Evolutionary conservation across 2,888 invertebrate genomes (phyloP).

Genomic region (Pheosia tremula): DNA sequence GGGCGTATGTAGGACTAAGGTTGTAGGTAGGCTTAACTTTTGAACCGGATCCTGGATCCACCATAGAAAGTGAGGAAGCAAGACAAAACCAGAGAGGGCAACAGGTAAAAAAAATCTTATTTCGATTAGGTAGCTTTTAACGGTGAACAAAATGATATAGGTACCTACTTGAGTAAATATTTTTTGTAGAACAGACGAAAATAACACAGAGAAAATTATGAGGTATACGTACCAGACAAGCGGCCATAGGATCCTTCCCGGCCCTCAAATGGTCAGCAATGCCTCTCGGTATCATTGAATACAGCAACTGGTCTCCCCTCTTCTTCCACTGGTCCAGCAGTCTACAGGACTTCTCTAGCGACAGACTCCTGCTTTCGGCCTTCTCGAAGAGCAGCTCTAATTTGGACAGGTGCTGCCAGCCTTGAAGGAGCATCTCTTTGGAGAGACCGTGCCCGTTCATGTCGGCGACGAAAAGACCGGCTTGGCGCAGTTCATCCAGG

Average conservation of each 20-base stretch:
- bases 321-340: conserved; percentile 93
- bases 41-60: too few relatives aligned
- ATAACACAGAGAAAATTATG: not conserved
- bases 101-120: too few relatives aligned
- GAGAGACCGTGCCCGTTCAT: conserved; percentile 94
- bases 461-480: conserved; percentile 92
- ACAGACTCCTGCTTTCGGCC: conserved; percentile 91
- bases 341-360: conserved; percentile 90
- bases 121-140: too few relatives aligned
- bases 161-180: too few relatives aligned
- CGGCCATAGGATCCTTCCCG: conserved; percentile 90
- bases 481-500: conserved; percentile 91
- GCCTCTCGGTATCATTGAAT: conserved; percentile 96
- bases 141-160: too few relatives aligned
- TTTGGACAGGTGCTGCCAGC: conserved; percentile 93
- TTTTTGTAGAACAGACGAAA: too few relatives aligned
- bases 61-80: too few relatives aligned
- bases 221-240: conserved; percentile 87
- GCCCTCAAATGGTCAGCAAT: conserved; percentile 92
- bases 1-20: too few relatives aligned
- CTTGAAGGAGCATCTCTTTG: conserved; percentile 91
- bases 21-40: too few relatives aligned
- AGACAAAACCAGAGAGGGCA: too few relatives aligned
- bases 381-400: conserved; percentile 92
- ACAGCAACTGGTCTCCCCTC: conserved; percentile 93